A percentile compares a stretch with the other conserved stretches of the same genome.
Evolutionary conservation across 2,797 vertebrate genomes (phyloP).

Genomic region (Gadopsis marmoratus): DNA sequence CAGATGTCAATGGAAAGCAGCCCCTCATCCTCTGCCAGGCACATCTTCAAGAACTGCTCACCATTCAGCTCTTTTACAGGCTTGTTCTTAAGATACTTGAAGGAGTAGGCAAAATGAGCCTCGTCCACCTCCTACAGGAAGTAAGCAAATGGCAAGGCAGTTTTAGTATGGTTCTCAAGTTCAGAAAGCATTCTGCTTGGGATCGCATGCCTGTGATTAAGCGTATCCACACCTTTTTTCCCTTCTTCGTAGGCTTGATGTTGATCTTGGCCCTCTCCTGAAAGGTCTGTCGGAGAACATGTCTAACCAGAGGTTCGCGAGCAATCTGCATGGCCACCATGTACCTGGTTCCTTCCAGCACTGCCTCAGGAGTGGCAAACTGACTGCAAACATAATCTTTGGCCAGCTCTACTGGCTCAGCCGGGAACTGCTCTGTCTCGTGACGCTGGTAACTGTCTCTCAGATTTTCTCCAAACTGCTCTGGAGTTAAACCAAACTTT

Average conservation of each 20-base stretch:
- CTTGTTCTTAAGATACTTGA: slow-evolving; percentile 99
- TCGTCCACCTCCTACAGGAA: slow-evolving; percentile 93
- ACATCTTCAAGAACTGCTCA: slow-evolving; percentile 98
- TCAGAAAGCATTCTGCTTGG: background rate
- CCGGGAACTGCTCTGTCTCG: slow-evolving; percentile 98
- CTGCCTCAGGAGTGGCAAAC: slow-evolving; percentile 92
- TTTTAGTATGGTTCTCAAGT: background rate
- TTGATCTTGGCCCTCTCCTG: slow-evolving; percentile 98
- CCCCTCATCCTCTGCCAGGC: slow-evolving; percentile 93
- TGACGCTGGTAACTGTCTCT: slow-evolving; percentile 99
- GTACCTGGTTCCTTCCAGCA: slow-evolving; percentile 97
- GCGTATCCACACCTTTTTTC: slow-evolving; percentile 90
- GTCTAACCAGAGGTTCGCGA: slow-evolving; percentile 95
- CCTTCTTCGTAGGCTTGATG: slow-evolving; percentile 96
- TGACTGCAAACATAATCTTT: slow-evolving; percentile 99
- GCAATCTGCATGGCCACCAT: slow-evolving; percentile 99
- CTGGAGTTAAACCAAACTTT: slow-evolving; percentile 98
- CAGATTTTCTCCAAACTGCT: slow-evolving; percentile 98
- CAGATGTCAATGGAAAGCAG: slow-evolving; percentile 94
- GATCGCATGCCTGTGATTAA: background rate
- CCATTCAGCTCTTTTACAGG: slow-evolving; percentile 97
- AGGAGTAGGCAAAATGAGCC: slow-evolving; percentile 96
- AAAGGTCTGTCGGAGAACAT: slow-evolving; percentile 97
- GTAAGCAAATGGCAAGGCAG: background rate
- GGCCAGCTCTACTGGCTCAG: slow-evolving; percentile 96